Percentiles rank a stretch among this genome's conserved stretches.
phyloP scores from a whole-genome alignment of 2,797 vertebrate species.

The Staurois parvus region DNA sequence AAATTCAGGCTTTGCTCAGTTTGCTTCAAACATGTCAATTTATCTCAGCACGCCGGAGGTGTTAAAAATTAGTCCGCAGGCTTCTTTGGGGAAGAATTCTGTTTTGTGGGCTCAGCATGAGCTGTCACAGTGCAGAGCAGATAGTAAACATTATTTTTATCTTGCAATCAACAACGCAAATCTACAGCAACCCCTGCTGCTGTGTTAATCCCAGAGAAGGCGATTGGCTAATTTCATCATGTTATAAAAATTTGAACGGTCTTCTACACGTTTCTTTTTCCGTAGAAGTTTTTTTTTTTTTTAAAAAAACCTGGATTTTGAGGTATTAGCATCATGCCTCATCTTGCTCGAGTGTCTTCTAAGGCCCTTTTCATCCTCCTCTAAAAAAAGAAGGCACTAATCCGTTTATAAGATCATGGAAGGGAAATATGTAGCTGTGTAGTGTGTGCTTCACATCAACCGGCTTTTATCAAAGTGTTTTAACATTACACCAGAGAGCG shows the following conservation, averaged over 20 bases:
- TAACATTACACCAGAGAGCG: slow-evolving; percentile 10
- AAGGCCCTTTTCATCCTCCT: slow-evolving; percentile 19
- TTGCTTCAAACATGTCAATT: slow-evolving; percentile 48
- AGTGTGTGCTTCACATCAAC: slow-evolving; percentile 14
- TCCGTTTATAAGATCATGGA: slow-evolving; percentile 40
- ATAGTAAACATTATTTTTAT: slow-evolving; percentile 48
- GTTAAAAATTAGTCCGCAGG: slow-evolving; percentile 40
- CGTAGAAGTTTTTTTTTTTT: not conserved
- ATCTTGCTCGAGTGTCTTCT: slow-evolving; percentile 15
- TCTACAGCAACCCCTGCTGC: not conserved
- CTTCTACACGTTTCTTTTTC: not conserved
- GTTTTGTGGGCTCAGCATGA: slow-evolving; percentile 40
- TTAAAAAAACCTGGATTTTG: slow-evolving; percentile 1
- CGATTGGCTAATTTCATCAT: not conserved
- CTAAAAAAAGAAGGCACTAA: slow-evolving; percentile 37
- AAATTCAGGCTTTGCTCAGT: slow-evolving; percentile 27
- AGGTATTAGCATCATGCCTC: slow-evolving; percentile 1
- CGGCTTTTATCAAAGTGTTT: slow-evolving; percentile 18
- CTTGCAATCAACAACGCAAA: slow-evolving; percentile 20
- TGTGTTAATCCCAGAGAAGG: not conserved
- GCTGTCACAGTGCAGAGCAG: slow-evolving; percentile 23
- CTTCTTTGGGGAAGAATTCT: slow-evolving; percentile 39
- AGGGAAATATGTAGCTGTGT: slow-evolving; percentile 28
- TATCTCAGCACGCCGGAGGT: slow-evolving; percentile 38
- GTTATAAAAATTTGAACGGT: not conserved